Percentiles rank a stretch among this genome's conserved stretches.
Conservation (phyloP, 1,140 invertebrate genomes). For the Euura saliciscinereae region DNA sequence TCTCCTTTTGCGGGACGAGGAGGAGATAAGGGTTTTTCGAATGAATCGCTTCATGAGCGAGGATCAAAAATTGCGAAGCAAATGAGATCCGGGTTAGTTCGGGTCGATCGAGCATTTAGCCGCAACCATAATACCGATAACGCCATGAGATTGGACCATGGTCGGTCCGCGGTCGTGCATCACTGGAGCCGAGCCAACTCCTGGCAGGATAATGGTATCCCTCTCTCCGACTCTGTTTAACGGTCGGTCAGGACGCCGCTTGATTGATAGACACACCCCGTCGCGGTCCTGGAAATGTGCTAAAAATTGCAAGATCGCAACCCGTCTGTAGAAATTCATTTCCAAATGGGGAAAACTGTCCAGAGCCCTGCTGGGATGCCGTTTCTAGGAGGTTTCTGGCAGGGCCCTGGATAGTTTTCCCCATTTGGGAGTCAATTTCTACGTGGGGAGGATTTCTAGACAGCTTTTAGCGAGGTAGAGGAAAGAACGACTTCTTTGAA, state of each 20-base stretch:
- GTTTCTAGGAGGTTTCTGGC: no score
- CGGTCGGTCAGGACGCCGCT: constrained; percentile 34
- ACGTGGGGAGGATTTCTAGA: no score
- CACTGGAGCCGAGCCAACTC: constrained; percentile 39
- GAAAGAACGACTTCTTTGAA: no score
- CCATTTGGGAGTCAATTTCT: no score
- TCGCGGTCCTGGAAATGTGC: constrained; percentile 20
- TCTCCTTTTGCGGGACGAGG: no score
- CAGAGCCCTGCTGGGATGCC: background rate
- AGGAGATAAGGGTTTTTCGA: no score
- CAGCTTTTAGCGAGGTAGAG: no score
- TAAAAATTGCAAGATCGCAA: constrained; percentile 23
- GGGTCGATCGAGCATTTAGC: constrained; percentile 1
- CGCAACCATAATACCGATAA: background rate
- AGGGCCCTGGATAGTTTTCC: no score
- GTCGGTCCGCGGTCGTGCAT: constrained; percentile 47
- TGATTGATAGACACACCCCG: constrained; percentile 55
- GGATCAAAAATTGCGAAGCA: no score
- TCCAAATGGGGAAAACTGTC: no score
- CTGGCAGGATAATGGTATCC: constrained; percentile 55
- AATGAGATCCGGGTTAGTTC: constrained; percentile 1
- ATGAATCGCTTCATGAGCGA: no score
- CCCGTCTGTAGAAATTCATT: background rate
- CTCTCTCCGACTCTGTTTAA: constrained; percentile 29
- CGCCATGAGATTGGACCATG: background rate